A percentile compares a stretch with the other conserved stretches of the same genome.
phyloP scores from a whole-genome alignment of 2,113 vertebrate genomes.

The Corythoichthys intestinalis region DNA sequence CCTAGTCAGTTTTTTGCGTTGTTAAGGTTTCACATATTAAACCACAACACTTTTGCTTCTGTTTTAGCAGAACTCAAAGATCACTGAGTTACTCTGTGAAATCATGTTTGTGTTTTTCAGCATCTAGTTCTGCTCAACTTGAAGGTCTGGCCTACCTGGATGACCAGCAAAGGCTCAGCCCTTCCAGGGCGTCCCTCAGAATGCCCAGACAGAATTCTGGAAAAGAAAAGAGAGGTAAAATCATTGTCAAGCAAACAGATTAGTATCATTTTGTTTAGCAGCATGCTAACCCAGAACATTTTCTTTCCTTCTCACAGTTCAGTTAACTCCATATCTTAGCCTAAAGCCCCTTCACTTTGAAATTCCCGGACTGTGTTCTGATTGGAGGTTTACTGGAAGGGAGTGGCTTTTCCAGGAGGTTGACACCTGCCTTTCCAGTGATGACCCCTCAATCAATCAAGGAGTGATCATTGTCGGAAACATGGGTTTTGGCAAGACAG shows the following conservation, averaged over 20 bases:
- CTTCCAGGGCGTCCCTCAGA: conserved; percentile 85
- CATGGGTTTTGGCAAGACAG: conserved; percentile 95
- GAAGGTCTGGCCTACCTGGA: conserved; percentile 93
- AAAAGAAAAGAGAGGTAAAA: conserved; percentile 84
- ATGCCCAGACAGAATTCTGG: conserved; percentile 88
- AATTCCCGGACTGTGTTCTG: conserved; percentile 89
- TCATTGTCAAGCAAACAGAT: not conserved
- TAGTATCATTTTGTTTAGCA: not conserved
- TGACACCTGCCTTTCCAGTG: conserved; percentile 79
- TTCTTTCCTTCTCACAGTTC: conserved; percentile 29
- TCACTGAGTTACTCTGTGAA: not conserved
- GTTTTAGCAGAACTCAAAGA: not conserved
- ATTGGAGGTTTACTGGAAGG: conserved; percentile 88
- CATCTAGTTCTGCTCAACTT: conserved; percentile 91
- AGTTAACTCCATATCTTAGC: conserved; percentile 79
- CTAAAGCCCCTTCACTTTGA: conserved; percentile 94
- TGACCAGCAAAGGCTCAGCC: conserved; percentile 84
- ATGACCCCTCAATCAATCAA: conserved; percentile 72
- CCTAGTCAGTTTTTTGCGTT: too few species aligned
- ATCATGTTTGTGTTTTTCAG: conserved; percentile 55
- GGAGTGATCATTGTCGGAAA: conserved; percentile 90
- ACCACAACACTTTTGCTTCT: too few species aligned
- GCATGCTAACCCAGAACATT: not conserved
- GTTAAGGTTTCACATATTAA: too few species aligned
- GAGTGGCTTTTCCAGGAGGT: conserved; percentile 98